phyloP scores from a whole-genome alignment of 2,113 vertebrate species.

The Pelobates fuscus region DNA sequence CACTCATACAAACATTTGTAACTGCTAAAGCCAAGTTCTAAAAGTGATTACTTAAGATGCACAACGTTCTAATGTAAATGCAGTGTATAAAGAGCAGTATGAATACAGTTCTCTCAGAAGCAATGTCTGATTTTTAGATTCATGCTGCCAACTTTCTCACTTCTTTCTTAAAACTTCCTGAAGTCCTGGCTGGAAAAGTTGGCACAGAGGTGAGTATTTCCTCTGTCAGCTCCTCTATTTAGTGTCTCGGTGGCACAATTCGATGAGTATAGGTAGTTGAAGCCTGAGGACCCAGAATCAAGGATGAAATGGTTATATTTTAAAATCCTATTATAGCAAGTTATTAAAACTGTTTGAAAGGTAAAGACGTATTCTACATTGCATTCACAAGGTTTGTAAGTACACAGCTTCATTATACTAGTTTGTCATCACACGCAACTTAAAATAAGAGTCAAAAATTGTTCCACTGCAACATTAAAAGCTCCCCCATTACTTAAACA shows the following conservation, averaged over 20 bases:
- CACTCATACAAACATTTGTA: background rate
- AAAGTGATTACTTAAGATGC: background rate
- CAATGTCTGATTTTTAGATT: background rate
- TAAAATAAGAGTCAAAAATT: too few relatives aligned
- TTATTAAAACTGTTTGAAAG: too few relatives aligned
- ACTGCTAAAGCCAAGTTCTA: background rate
- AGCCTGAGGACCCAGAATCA: background rate
- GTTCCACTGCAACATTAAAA: too few relatives aligned
- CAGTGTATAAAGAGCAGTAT: background rate
- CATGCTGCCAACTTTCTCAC: conserved; percentile 18
- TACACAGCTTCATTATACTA: too few relatives aligned
- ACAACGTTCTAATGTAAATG: conserved; percentile 2
- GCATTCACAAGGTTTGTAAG: too few relatives aligned
- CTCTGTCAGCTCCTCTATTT: conserved; percentile 33
- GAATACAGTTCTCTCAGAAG: conserved; percentile 5
- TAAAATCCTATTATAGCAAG: too few relatives aligned
- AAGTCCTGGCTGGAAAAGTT: conserved; percentile 6
- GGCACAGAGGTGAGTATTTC: conserved; percentile 15
- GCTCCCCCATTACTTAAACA: too few relatives aligned
- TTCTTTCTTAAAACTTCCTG: conserved; percentile 20
- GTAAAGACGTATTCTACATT: too few relatives aligned
- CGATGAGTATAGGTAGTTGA: background rate
- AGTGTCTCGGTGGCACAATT: conserved; percentile 1
- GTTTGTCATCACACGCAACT: too few relatives aligned
- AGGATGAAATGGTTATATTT: too few relatives aligned